These are phyloP conservation scores for Isichthys henryi DNA, from an alignment of 2,113 vertebrate species.

Conservation along the genomic window DNA sequence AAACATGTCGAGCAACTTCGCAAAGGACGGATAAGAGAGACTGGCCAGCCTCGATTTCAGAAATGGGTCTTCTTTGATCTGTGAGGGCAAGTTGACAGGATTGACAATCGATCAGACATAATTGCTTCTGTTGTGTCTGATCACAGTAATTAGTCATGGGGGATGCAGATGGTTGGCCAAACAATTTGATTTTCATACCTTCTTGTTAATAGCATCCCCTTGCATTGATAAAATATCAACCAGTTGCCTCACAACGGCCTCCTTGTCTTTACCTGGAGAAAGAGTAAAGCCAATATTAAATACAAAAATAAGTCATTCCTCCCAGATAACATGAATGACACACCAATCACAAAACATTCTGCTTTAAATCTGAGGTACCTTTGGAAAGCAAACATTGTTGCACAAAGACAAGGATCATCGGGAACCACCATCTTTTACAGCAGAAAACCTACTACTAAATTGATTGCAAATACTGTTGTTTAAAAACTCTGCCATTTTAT, in stretches of 20 bases:
- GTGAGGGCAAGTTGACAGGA: neutral
- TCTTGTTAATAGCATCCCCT: conserved; percentile 56
- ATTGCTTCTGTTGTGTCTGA: neutral
- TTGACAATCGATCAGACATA: neutral
- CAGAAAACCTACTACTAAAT: neutral
- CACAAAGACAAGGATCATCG: neutral
- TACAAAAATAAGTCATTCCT: neutral
- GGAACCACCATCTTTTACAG: neutral
- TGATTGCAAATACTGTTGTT: neutral
- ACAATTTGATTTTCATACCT: conserved; percentile 38
- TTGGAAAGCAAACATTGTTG: neutral
- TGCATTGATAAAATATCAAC: conserved; percentile 49
- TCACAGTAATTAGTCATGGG: neutral
- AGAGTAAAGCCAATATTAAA: neutral
- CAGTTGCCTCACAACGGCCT: conserved; percentile 44
- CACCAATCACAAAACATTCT: neutral
- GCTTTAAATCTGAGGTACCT: neutral
- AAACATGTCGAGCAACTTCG: conserved; percentile 49
- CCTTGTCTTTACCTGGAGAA: conserved; percentile 39
- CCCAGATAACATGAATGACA: neutral
- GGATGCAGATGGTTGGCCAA: neutral
- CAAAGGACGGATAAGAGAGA: conserved; percentile 57
- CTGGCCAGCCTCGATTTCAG: conserved; percentile 45
- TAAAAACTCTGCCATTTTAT: neutral
- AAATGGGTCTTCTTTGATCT: conserved; percentile 54